Base-by-base conservation (phyloP, 2,113 vertebrate species). In the Hiodon alosoides region DNA sequence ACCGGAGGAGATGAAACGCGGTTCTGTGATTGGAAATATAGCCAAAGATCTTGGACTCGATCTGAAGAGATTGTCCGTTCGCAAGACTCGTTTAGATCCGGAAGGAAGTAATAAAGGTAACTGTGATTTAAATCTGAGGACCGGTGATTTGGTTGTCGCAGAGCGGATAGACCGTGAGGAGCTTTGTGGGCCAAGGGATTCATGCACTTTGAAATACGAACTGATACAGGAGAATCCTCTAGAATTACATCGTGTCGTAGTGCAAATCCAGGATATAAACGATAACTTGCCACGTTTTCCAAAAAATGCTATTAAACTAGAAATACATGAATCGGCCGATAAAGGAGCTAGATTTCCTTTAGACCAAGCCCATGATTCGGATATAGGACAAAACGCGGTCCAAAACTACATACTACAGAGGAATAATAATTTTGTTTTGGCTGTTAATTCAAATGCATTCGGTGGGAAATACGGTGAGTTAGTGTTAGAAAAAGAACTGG, bases 131-230 rank as follows among this genome's bases (percentile, higher is more conserved):
- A 68, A 81, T 79, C 4, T 79, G 16, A 78, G 62, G 3, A 67
- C 76, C 6, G 82, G 82, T 7, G 66, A 80, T 71, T 73, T 83
- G 54, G 31, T 80, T 7, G 52, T 80, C 3, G 17, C 68, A 48
- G 82, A 83, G 58, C 73, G 31, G 31, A 31, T 31, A 2, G 31
- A 31, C 31, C 31, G 31, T 1, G 31, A 31, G 31, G 31, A 31
- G 59, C 9, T 81, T 47, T 83, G 82, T 68, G 80, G 80, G 2
- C 58, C 74, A 2, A 71, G 13, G n/a, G 13, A 48, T 0, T 55
- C 75, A 0, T 83, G 82, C 53, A 3, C 52, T 31, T 17, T 80
- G 13, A 78, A 72, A 75, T 83, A 77, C 52, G 82, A 83, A 53
- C 72, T 83, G 6, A 75, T 83, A 0, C 53, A 80, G 4, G 78